phyloP scores from a whole-genome alignment of 2,113 vertebrate genomes.

The Alces alces region DNA sequence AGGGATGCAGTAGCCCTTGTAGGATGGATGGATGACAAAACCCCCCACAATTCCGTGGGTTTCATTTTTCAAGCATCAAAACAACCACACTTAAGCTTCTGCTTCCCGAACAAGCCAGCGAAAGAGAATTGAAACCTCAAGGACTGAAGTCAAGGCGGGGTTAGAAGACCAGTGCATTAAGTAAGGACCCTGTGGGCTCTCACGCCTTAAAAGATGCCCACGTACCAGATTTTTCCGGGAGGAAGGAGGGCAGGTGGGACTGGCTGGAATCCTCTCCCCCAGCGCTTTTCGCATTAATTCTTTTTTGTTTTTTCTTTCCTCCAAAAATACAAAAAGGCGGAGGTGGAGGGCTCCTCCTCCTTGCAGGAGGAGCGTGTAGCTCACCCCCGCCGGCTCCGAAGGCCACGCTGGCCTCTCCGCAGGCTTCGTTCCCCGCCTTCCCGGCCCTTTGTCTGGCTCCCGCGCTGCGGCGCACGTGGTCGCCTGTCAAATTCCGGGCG shows the following conservation, averaged over 20 bases:
- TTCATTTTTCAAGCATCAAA: background rate
- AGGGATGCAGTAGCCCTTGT: background rate
- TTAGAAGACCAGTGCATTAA: background rate
- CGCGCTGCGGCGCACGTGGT: constrained; percentile 65
- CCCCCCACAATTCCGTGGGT: background rate
- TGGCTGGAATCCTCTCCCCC: background rate
- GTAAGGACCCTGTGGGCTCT: background rate
- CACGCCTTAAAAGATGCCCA: background rate
- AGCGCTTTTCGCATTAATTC: constrained; percentile 46
- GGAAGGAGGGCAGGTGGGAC: background rate
- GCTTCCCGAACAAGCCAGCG: background rate
- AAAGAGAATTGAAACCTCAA: background rate
- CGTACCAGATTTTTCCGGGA: background rate
- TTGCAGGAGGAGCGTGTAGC: constrained; percentile 59
- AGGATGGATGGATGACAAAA: background rate
- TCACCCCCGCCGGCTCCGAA: constrained; percentile 33
- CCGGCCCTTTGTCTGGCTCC: constrained; percentile 76
- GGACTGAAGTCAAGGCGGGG: background rate
- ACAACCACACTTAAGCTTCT: background rate
- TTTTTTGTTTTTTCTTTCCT: background rate
- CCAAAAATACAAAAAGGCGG: background rate
- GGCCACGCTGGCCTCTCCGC: background rate
- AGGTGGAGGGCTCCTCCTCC: background rate
- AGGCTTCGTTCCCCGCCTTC: constrained; percentile 43
- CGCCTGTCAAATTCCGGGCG: constrained; percentile 80